Base-by-base conservation (phyloP, 2,113 vertebrate genomes). In the Echinops telfairi region DNA sequence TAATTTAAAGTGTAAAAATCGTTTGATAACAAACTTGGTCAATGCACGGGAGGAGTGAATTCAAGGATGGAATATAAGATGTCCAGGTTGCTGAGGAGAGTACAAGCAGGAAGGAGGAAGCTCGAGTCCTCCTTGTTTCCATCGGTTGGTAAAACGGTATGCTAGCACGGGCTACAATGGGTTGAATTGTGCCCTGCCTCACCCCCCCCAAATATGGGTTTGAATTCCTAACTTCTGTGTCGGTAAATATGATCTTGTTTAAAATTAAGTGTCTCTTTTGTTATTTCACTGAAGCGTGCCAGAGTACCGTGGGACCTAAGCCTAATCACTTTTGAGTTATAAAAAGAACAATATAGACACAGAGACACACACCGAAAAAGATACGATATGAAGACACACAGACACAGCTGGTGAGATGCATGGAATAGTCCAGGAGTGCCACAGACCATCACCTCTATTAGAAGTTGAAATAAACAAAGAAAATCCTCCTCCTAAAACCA, bases 111-210 rank as follows among this genome's bases (percentile, higher is more conserved):
- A 79, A 60, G 14, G 4, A 58, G 27, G 25, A n/a, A 60, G 23
- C 1, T 27, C 11, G 53, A n/a, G 0, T 1, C 15, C 43, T 23
- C 12, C 0, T 29, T 25, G 33, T 10, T 20, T 36, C 17, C 2
- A 2, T 17, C 15, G 19, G 14, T 4, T 77, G 7, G 38, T 25
- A 43, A 90, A 33, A 31, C 23, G 29, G 6, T 16, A 12, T 3
- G 20, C 17, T 82, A 33, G n/a, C 12, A 36, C 31, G 27, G 3
- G 36, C 7, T 36, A 20, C 3, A 22, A 73, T 36, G 7, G 20
- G 22, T 22, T 73, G 71, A 73, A 73, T 71, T 33, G 70, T 71
- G 70, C 33, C 43, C 43, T 47, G 43, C 43, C 43, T 10, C 43
- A 6, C 10, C 68, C 15, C 15, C 68, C 31, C 5, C n/a, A 71